Conservation (phyloP, 2,797 vertebrate species). For the Bryconaethiops microstoma region DNA sequence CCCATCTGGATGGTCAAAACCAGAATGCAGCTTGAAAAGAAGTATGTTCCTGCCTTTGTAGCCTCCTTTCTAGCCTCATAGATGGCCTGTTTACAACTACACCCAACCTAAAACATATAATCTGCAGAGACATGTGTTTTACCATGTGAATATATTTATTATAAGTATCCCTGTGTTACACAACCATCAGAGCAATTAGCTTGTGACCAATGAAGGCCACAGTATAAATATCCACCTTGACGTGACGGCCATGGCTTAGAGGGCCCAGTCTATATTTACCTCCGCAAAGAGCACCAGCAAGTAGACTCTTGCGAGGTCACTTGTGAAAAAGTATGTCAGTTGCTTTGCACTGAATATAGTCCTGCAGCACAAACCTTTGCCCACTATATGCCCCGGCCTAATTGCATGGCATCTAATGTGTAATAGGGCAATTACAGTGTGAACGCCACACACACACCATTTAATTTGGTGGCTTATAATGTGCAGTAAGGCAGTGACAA, state of each 20-base stretch:
- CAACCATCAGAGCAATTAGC: conserved; percentile 54
- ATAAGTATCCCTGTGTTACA: conserved; percentile 59
- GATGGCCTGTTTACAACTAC: no score
- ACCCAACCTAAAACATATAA: not conserved
- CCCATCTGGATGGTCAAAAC: conserved; percentile 99
- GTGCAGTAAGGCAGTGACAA: no score
- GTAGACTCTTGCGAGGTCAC: conserved; percentile 60
- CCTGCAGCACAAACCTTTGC: conserved; percentile 14
- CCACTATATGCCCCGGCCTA: not conserved
- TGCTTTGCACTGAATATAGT: conserved; percentile 31
- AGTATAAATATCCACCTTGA: conserved; percentile 77
- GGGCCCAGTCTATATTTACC: conserved; percentile 74
- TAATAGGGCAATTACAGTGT: not conserved
- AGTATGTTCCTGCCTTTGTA: conserved; percentile 75
- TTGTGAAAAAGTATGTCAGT: conserved; percentile 41
- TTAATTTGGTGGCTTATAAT: not conserved
- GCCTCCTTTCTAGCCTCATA: not conserved
- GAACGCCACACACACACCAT: not conserved
- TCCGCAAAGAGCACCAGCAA: conserved; percentile 53
- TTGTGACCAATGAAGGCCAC: conserved; percentile 66
- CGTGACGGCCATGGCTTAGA: conserved; percentile 55
- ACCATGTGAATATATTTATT: not conserved
- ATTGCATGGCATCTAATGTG: not conserved
- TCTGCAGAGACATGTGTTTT: not conserved
- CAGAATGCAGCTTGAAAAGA: conserved; percentile 95